These are phyloP conservation scores for Notothenia rossii DNA, from an alignment of 2,113 vertebrate genomes.

Conservation along the genomic window DNA sequence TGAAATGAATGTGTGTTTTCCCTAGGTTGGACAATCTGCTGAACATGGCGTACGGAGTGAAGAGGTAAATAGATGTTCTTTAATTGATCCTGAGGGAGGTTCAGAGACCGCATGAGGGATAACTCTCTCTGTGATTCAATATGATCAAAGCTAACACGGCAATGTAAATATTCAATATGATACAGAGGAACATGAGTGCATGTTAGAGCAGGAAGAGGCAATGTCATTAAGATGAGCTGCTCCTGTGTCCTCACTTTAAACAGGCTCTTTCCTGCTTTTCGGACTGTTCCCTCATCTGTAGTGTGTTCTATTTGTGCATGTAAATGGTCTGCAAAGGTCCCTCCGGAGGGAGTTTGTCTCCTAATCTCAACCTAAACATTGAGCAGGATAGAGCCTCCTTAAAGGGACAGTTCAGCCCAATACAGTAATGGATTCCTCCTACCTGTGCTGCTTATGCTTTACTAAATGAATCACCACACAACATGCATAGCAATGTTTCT, in stretches of 20 bases:
- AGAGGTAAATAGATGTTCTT: conserved; percentile 89
- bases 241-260: neutral
- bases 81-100: conserved; percentile 39
- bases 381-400: neutral
- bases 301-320: too few relatives aligned
- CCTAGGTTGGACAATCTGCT: conserved; percentile 98
- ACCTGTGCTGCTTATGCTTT: too few relatives aligned
- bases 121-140: neutral
- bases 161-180: conserved; percentile 36
- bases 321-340: too few relatives aligned
- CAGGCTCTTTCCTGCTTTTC: too few relatives aligned
- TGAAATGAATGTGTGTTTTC: conserved; percentile 34
- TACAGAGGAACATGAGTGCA: neutral
- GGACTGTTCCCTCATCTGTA: too few relatives aligned
- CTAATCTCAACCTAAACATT: too few relatives aligned
- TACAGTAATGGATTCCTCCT: too few relatives aligned
- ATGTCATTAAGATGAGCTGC: neutral
- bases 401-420: too few relatives aligned
- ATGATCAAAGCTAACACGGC: conserved; percentile 28
- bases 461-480: too few relatives aligned
- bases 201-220: neutral
- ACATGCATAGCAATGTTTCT: too few relatives aligned
- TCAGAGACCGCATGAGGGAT: neutral
- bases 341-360: too few relatives aligned
- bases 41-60: conserved; percentile 99